Evolutionary conservation across 2,113 vertebrate species (phyloP).

Genomic region (Stegostoma tigrinum): DNA sequence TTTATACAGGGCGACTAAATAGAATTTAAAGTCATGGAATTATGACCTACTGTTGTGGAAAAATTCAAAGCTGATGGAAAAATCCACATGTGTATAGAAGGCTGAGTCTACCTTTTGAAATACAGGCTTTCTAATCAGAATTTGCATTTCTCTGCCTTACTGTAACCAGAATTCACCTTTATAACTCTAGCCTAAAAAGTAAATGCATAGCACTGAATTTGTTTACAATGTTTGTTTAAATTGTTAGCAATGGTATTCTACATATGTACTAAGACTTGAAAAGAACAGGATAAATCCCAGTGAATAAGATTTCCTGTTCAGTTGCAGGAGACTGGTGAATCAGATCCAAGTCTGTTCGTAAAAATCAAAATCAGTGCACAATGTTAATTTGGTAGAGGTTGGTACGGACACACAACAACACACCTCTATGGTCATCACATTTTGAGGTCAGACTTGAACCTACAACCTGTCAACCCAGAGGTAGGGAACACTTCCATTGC

Average conservation of each 20-base stretch:
- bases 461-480: too few relatives aligned
- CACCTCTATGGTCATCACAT: too few relatives aligned
- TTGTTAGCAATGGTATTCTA: not conserved
- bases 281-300: not conserved
- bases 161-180: not conserved
- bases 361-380: too few relatives aligned
- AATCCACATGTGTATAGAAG: not conserved
- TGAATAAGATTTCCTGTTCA: not conserved
- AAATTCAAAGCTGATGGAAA: not conserved
- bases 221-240: too few relatives aligned
- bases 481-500: too few relatives aligned
- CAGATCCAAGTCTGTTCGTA: too few relatives aligned
- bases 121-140: not conserved
- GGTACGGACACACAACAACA: too few relatives aligned
- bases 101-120: not conserved
- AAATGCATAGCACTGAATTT: not conserved
- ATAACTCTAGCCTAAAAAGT: not conserved
- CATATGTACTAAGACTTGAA: not conserved
- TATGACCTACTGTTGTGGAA: not conserved
- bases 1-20: not conserved
- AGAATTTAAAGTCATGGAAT: not conserved
- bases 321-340: not conserved
- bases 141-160: not conserved
- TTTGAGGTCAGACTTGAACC: too few relatives aligned
- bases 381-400: too few relatives aligned